Percentiles rank a stretch among this genome's conserved stretches.
Evolutionary conservation across 2,888 invertebrate genomes (phyloP).

Genomic region (Cancer borealis): DNA sequence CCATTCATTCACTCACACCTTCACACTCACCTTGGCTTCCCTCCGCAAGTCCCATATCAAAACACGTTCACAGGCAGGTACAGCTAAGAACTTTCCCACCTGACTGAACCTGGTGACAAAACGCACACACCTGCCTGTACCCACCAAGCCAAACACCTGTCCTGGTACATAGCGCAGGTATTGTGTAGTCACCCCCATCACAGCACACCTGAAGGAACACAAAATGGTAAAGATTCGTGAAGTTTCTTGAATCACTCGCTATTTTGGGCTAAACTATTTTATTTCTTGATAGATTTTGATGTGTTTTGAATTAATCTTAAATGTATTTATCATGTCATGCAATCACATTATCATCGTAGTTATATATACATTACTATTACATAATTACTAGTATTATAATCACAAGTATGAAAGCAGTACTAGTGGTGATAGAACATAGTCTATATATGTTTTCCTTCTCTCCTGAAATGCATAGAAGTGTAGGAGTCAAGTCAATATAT

Average conservation of each 20-base stretch:
- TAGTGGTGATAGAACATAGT: no score
- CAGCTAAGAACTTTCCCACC: conserved; percentile 71
- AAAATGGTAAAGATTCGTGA: neutral
- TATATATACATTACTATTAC: no score
- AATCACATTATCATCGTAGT: no score
- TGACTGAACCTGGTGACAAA: conserved; percentile 73
- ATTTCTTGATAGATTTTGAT: no score
- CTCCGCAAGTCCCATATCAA: conserved; percentile 74
- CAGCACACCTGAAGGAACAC: neutral
- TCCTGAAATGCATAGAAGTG: neutral
- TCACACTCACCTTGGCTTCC: conserved; percentile 65
- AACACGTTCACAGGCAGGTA: conserved; percentile 75
- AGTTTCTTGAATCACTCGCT: no score
- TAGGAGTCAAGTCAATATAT: neutral
- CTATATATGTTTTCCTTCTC: no score
- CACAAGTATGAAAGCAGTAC: no score
- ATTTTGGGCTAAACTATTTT: no score
- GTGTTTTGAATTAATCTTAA: no score
- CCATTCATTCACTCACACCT: neutral
- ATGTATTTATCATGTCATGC: no score
- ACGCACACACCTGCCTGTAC: conserved; percentile 69
- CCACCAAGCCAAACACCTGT: conserved; percentile 73
- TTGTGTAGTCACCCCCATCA: conserved; percentile 73
- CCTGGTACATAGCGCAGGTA: conserved; percentile 73
- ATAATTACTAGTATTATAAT: no score